These are phyloP conservation scores for Otis tarda DNA, from an alignment of 2,113 vertebrate genomes.

Conservation along the genomic window DNA sequence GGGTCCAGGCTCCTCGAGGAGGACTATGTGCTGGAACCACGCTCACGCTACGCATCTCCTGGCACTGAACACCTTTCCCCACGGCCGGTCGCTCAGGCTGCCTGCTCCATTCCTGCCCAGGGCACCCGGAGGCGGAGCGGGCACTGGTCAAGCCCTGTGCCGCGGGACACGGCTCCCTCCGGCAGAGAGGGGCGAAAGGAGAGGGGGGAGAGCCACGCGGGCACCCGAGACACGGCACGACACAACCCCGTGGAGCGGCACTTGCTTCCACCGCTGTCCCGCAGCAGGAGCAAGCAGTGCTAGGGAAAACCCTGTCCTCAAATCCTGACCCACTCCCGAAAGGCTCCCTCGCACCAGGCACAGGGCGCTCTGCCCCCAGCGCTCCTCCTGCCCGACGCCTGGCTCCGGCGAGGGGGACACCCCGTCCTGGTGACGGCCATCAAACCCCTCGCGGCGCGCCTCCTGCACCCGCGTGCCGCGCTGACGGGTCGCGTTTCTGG, in stretches of 20 bases:
- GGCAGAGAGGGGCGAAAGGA: background rate
- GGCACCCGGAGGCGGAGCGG: background rate
- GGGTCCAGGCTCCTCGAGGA: background rate
- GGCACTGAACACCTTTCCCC: background rate
- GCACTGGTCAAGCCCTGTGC: background rate
- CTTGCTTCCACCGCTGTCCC: background rate
- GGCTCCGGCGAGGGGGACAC: background rate
- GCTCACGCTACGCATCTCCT: accelerated
- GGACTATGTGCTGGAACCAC: background rate
- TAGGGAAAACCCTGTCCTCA: background rate
- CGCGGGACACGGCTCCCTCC: background rate
- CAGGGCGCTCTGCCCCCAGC: background rate
- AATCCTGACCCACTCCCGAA: background rate
- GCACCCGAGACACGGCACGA: background rate
- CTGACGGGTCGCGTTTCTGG: accelerated
- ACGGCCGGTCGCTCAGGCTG: background rate
- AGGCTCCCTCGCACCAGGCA: background rate
- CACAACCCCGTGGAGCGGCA: background rate
- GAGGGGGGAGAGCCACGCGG: background rate
- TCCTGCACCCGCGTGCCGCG: accelerated
- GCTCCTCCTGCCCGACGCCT: accelerated
- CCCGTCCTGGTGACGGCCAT: background rate
- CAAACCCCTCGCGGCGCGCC: accelerated
- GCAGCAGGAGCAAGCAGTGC: background rate
- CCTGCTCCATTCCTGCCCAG: background rate